phyloP scores from a whole-genome alignment of 1,140 invertebrate genomes.

The Drosophila mayri region DNA sequence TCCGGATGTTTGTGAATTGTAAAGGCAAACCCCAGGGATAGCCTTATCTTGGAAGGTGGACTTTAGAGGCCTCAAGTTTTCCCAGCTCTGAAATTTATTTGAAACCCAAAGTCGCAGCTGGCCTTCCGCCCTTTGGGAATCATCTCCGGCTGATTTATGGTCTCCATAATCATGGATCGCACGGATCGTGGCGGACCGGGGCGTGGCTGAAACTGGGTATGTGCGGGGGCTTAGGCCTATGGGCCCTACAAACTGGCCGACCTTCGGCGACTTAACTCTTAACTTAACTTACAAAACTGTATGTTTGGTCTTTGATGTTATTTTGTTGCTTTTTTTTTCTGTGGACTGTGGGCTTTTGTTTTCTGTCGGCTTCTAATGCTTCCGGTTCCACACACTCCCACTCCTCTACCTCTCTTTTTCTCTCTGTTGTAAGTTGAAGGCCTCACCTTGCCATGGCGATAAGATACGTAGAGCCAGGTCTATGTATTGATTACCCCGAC shows the following conservation, averaged over 20 bases:
- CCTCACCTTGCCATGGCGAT: constrained; percentile 41
- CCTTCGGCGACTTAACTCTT: constrained; percentile 16
- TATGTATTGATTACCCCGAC: constrained; percentile 47
- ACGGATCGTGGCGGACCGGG: constrained; percentile 3
- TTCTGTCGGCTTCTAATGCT: constrained; percentile 70
- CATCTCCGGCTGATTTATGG: constrained; percentile 15
- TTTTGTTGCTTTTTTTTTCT: constrained; percentile 33
- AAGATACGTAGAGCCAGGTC: constrained; percentile 47
- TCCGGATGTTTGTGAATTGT: constrained; percentile 5
- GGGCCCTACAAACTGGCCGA: constrained; percentile 10
- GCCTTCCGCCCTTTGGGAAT: constrained; percentile 15
- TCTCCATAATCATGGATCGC: constrained; percentile 7
- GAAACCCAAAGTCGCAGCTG: not conserved
- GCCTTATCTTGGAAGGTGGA: not conserved
- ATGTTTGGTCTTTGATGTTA: constrained; percentile 11
- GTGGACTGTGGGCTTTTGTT: constrained; percentile 26
- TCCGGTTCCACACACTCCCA: constrained; percentile 58
- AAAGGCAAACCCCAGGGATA: not conserved
- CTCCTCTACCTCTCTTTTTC: constrained; percentile 6
- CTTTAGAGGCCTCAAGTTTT: not conserved
- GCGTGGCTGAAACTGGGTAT: constrained; percentile 4
- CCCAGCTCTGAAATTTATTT: not conserved
- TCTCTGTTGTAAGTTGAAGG: constrained; percentile 58
- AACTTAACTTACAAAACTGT: constrained; percentile 44
- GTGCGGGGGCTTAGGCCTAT: constrained; percentile 13